Percentiles rank a stretch among this genome's conserved stretches.
Conservation (phyloP, 2,113 vertebrate species). For the Oryzias curvinotus region DNA sequence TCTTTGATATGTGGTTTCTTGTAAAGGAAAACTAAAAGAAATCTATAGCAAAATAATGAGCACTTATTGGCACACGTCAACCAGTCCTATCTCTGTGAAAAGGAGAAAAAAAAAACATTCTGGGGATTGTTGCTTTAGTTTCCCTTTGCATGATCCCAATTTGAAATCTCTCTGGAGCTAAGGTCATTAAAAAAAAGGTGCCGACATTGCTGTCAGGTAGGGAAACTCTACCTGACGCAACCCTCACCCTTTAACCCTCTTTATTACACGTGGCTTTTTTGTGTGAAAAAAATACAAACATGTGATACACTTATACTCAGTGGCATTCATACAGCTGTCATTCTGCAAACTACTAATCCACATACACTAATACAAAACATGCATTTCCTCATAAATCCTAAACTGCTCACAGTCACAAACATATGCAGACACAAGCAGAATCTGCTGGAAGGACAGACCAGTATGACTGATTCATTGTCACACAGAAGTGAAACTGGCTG, state of each 20-base stretch:
- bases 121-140: slow-evolving; percentile 30
- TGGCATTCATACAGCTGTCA: no score
- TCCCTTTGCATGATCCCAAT: slow-evolving; percentile 52
- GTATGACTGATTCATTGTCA: slow-evolving; percentile 37
- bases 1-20: slow-evolving; percentile 17
- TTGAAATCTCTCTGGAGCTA: slow-evolving; percentile 58
- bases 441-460: slow-evolving; percentile 1
- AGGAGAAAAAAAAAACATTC: slow-evolving; percentile 9
- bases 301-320: no score
- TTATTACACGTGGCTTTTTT: slow-evolving; percentile 26
- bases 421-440: not conserved
- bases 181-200: slow-evolving; percentile 60
- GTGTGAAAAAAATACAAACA: not conserved
- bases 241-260: slow-evolving; percentile 46
- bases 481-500: slow-evolving; percentile 20
- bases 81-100: not conserved
- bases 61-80: slow-evolving; percentile 21
- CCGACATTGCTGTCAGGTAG: slow-evolving; percentile 46
- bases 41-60: slow-evolving; percentile 33
- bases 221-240: slow-evolving; percentile 43
- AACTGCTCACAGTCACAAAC: slow-evolving; percentile 1
- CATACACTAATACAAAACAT: not conserved
- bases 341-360: not conserved
- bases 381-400: slow-evolving; percentile 4
- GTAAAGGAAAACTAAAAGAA: slow-evolving; percentile 12